phyloP scores from a whole-genome alignment of 2,888 invertebrate genomes.

The Pogonocherus hispidulus region DNA sequence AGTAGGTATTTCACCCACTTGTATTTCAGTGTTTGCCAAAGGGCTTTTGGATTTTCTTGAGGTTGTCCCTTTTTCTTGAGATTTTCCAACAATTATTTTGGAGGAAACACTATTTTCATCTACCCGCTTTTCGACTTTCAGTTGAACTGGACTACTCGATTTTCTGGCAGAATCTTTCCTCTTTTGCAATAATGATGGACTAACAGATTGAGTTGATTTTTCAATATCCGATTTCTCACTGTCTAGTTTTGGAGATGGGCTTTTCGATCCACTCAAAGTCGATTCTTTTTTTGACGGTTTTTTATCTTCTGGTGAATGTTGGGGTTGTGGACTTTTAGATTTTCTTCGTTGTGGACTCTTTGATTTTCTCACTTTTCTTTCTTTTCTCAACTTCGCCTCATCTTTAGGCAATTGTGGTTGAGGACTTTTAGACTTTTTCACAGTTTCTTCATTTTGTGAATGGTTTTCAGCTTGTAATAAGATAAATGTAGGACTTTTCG shows the following conservation, averaged over 20 bases:
- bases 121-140: background rate
- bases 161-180: background rate
- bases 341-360: background rate
- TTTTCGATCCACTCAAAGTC: background rate
- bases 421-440: background rate
- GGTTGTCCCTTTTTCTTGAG: background rate
- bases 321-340: constrained; percentile 4
- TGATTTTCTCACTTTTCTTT: constrained; percentile 15
- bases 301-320: background rate
- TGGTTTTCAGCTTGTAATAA: background rate
- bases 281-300: background rate
- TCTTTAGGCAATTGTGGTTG: too few species aligned
- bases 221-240: background rate
- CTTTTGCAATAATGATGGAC: background rate
- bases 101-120: background rate
- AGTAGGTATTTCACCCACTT: background rate
- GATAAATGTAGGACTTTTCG: background rate
- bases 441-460: too few species aligned
- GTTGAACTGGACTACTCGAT: background rate
- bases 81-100: background rate
- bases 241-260: background rate
- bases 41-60: background rate
- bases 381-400: background rate
- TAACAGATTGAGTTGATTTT: background rate
- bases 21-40: background rate